These are phyloP conservation scores for Saguinus imperator DNA, from an alignment of 2,113 vertebrate species.

Conservation along the genomic window DNA sequence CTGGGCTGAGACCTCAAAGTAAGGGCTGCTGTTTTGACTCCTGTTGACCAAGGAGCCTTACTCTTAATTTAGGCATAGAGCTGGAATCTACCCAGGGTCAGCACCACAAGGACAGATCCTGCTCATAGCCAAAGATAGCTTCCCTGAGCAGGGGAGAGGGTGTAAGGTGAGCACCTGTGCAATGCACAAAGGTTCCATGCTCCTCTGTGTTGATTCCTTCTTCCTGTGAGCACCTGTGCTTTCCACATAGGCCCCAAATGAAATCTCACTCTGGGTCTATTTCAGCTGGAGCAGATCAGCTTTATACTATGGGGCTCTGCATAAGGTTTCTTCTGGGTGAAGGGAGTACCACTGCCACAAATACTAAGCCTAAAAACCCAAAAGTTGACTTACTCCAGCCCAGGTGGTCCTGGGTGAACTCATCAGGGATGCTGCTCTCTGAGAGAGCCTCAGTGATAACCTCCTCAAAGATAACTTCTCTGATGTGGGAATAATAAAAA, in stretches of 20 bases:
- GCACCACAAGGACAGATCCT: neutral
- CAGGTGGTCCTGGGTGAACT: neutral
- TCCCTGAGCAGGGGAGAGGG: neutral
- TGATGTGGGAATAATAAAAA: slow-evolving; percentile 39
- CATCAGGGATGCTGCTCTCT: slow-evolving; percentile 20
- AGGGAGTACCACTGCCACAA: neutral
- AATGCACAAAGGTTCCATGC: slow-evolving; percentile 8
- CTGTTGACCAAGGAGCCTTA: neutral
- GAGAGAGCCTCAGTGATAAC: slow-evolving; percentile 25
- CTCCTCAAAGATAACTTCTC: slow-evolving; percentile 22
- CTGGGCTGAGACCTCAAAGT: neutral
- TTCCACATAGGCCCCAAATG: slow-evolving; percentile 33
- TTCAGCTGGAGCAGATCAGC: neutral
- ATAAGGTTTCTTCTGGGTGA: neutral
- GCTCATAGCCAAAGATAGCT: neutral
- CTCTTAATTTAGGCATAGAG: neutral
- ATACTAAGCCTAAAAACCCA: neutral
- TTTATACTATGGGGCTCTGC: neutral
- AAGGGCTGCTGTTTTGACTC: neutral
- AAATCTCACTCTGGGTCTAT: neutral
- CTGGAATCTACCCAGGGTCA: neutral
- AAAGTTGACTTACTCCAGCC: neutral
- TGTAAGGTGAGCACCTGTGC: neutral
- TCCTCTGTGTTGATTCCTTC: neutral
- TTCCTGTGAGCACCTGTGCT: slow-evolving; percentile 37